Base-by-base conservation (phyloP, 1,140 invertebrate genomes). In the Cephus cinctus region DNA sequence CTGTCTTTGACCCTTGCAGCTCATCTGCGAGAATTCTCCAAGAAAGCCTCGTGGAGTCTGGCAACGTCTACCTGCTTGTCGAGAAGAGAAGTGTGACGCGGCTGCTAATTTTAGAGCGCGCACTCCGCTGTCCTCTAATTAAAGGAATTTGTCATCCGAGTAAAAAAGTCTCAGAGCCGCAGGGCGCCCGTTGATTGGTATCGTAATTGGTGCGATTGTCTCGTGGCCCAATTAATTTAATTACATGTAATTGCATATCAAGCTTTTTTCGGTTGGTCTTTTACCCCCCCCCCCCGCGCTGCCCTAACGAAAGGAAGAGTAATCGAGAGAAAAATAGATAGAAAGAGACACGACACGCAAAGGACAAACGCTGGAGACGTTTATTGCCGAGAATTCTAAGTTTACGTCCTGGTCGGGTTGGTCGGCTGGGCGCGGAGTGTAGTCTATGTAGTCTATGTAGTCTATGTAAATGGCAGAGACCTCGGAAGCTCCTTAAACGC, bases 121-220 rank as follows among this genome's bases (percentile, higher is more conserved):
- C 45, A 52, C 56, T 46, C 39, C 59, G 58, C 56, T 53, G 56
- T 43, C 58, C 67, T 71, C 62, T 71, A 71, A 71, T 73, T 73
- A 73, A 71, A 61, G 55, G 62, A 66, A 59, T 70, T 73, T 73
- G 64, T 73, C 65, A 65, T 69, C 56, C 63, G 65, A 61, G 51
- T 58, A 70, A 71, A 71, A 73, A 72, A 69, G 58, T 15, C 11
- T 23, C 20, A 15, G 11, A 23, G 23, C 60, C 50, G 35, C 42
- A 50, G 50, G 56, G 47, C 57, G 56, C 57, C 57, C 65, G 65
- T 61, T 69, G 68, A 72, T 72, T 71, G 68, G 63, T 64, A 59
- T 58, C 55, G 66, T 73, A 73, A 73, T 73, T 73, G 69, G 65
- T 52, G 62, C 62, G 65, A 73, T 71, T 71, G 70, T 70, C 59